Conservation (phyloP, 2,888 invertebrate species). For the Idaea aversata region DNA sequence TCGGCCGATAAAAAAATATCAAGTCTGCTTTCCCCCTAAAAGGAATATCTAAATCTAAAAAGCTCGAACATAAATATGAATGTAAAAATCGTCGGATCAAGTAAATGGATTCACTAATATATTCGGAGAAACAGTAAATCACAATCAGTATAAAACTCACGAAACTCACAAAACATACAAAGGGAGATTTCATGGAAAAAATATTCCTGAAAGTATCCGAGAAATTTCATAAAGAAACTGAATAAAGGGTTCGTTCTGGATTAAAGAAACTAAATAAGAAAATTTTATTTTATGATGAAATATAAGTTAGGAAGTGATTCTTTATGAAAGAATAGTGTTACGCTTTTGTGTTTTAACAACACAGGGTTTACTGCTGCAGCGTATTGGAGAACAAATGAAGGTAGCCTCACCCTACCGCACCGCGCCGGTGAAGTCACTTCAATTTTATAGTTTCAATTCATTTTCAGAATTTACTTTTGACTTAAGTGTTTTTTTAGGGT, state of each 20-base stretch:
- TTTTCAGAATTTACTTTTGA: too few species aligned
- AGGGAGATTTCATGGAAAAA: conserved; percentile 39
- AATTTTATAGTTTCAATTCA: too few species aligned
- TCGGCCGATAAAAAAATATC: conserved; percentile 11
- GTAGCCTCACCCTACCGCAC: neutral
- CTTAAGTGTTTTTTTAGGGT: too few species aligned
- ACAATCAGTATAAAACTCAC: conserved; percentile 49
- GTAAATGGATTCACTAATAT: conserved; percentile 45
- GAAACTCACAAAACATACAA: conserved; percentile 33
- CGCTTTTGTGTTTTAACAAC: conserved; percentile 12
- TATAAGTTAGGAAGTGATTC: conserved; percentile 21
- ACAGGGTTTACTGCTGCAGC: conserved; percentile 3
- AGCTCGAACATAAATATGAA: conserved; percentile 13
- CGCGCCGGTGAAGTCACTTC: too few species aligned
- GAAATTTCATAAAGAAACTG: conserved; percentile 25
- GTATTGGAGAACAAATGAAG: neutral
- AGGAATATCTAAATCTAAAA: conserved; percentile 12
- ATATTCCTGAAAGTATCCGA: conserved; percentile 33
- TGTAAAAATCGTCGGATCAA: conserved; percentile 18
- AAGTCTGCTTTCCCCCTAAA: neutral
- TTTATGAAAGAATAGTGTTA: conserved; percentile 12
- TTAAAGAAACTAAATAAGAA: conserved; percentile 27
- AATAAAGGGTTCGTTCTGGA: conserved; percentile 23
- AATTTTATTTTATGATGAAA: conserved; percentile 22
- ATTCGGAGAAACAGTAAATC: conserved; percentile 43